These are phyloP conservation scores for Aphis gossypii DNA, from an alignment of 1,140 invertebrate species.

Conservation along the genomic window DNA sequence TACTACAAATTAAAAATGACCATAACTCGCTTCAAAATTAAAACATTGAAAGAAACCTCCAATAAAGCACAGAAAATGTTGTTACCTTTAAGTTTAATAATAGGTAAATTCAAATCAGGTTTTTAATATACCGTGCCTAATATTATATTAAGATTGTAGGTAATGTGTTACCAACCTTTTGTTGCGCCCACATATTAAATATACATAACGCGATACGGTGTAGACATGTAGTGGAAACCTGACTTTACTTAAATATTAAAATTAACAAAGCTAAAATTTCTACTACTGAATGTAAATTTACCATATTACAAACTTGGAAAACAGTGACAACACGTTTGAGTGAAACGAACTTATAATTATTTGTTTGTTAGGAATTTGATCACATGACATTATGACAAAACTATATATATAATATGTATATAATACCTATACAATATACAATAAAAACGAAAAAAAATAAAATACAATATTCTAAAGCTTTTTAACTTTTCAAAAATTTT, in stretches of 20 bases:
- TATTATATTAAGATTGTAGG: background rate
- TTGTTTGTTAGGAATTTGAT: background rate
- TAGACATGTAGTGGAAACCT: background rate
- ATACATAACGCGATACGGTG: background rate
- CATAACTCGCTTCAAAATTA: background rate
- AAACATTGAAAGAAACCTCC: background rate
- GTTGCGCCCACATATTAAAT: background rate
- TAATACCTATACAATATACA: background rate
- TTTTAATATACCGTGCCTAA: background rate
- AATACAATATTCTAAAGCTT: background rate
- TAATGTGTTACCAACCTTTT: background rate
- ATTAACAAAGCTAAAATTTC: background rate
- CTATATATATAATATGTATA: background rate
- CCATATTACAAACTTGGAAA: background rate
- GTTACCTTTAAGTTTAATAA: background rate
- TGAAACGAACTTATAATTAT: background rate
- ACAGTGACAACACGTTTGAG: background rate
- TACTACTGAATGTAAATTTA: background rate
- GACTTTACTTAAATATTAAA: background rate
- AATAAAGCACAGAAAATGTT: background rate
- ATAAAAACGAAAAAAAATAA: background rate
- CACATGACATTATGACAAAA: background rate
- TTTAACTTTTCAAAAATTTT: background rate
- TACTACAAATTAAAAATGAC: background rate
- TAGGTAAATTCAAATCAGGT: background rate